Evolutionary conservation across 2,888 invertebrate species (phyloP).

Genomic region (Diadegma fenestrale): DNA sequence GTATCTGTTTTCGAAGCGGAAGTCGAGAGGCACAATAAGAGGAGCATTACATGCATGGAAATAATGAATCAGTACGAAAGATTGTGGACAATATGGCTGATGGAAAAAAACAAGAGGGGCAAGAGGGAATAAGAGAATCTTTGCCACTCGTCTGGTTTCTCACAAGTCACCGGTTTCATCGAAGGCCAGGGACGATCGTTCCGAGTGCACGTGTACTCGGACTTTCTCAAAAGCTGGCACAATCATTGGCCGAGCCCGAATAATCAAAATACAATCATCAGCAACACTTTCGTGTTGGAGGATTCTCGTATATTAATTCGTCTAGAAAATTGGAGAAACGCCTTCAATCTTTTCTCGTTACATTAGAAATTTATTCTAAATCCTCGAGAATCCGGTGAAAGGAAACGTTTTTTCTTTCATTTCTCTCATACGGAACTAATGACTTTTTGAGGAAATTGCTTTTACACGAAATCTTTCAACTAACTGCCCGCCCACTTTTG

Average conservation of each 20-base stretch:
- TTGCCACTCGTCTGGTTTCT: neutral
- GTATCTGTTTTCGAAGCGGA: slow-evolving; percentile 25
- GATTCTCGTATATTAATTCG: neutral
- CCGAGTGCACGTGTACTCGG: slow-evolving; percentile 34
- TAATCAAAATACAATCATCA: slow-evolving; percentile 6
- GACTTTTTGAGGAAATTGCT: neutral
- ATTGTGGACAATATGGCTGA: neutral
- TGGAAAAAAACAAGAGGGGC: neutral
- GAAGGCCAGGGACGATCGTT: slow-evolving; percentile 45
- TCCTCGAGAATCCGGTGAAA: slow-evolving; percentile 7
- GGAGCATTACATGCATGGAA: neutral
- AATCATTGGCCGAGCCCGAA: neutral
- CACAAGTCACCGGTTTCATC: slow-evolving; percentile 16
- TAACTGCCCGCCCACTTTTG: neutral
- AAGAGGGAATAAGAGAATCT: slow-evolving; percentile 28
- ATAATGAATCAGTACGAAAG: slow-evolving; percentile 8
- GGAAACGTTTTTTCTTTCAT: neutral
- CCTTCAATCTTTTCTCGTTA: neutral
- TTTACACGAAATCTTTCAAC: neutral
- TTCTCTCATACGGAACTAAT: neutral
- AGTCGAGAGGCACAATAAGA: slow-evolving; percentile 10
- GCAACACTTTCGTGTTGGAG: neutral
- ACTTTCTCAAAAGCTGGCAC: slow-evolving; percentile 9
- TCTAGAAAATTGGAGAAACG: neutral
- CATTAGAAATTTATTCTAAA: slow-evolving; percentile 8